Conservation (phyloP, 2,888 invertebrate genomes). For the Drosophila kambysellisi region DNA sequence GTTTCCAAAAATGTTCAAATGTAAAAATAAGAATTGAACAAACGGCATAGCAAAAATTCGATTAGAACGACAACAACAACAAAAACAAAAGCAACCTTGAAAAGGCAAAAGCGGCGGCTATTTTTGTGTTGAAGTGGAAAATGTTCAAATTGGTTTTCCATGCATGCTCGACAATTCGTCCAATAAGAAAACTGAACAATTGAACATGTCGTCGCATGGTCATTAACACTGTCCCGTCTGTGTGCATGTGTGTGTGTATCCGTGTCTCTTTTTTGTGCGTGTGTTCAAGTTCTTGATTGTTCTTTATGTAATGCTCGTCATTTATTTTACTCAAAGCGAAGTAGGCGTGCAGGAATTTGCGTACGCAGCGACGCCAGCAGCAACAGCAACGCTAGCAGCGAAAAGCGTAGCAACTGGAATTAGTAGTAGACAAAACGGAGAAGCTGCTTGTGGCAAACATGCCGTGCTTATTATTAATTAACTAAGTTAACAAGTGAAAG, state of each 20-base stretch:
- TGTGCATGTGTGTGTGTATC: slow-evolving; percentile 31
- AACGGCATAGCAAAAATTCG: slow-evolving; percentile 57
- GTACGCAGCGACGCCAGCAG: slow-evolving; percentile 39
- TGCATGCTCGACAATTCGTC: slow-evolving; percentile 45
- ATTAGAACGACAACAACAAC: slow-evolving; percentile 48
- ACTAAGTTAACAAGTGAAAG: slow-evolving; percentile 69
- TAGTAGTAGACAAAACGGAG: slow-evolving; percentile 43
- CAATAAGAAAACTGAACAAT: slow-evolving; percentile 69
- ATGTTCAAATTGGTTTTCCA: slow-evolving; percentile 63
- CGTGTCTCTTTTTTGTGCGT: slow-evolving; percentile 51
- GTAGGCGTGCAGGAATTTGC: slow-evolving; percentile 70
- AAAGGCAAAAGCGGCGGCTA: slow-evolving; percentile 64
- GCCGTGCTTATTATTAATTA: slow-evolving; percentile 65
- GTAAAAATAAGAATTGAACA: slow-evolving; percentile 66
- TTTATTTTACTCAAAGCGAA: slow-evolving; percentile 48
- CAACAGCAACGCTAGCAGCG: slow-evolving; percentile 34
- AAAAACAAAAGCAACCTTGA: slow-evolving; percentile 75
- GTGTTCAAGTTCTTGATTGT: slow-evolving; percentile 25
- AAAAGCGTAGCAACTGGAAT: slow-evolving; percentile 47
- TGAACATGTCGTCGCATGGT: slow-evolving; percentile 64
- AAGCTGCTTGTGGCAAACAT: slow-evolving; percentile 33
- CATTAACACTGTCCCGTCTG: slow-evolving; percentile 51
- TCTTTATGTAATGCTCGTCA: slow-evolving; percentile 54
- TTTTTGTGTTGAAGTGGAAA: slow-evolving; percentile 60
- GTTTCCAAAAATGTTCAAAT: slow-evolving; percentile 73